Evolutionary conservation across 2,888 invertebrate species (phyloP), one percentile per base, ranked within the genome.

Genomic region (Sminthurides aquaticus): DNA sequence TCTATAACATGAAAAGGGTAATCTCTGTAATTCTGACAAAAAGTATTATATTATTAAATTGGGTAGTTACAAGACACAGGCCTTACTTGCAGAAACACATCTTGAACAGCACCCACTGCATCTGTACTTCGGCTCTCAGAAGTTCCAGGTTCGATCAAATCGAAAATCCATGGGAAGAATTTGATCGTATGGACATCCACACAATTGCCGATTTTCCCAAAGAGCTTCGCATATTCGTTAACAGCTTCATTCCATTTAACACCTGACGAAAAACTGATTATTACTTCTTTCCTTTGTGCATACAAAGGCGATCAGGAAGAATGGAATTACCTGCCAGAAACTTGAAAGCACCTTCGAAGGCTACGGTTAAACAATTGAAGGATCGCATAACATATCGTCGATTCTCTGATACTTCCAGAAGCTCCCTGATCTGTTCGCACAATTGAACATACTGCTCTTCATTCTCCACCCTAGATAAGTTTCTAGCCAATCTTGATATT

Each of bases 141-240:
- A n/a, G 22, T 43, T 24, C 55, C 65, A 60, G n/a, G 60, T 29
- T 61, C 49, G 26, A 71, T 66, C 11, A 65, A 64, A n/a, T 69
- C 69, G 26, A 70, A 67, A 1, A 71, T 25, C 71, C 71, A 71
- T 20, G 66, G 66, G 58, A 68, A 69, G 3, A 71, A 61, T 59
- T 66, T 65, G 11, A 34, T 54, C 15, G 49, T 54, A 43, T 62
- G 59, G 34, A 57, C 62, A 26, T 70, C 71, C 65, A 70, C 66
- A 15, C 64, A 60, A 52, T 66, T 59, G 49, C 66, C 66, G 22
- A 71, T 69, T 52, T 65, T 67, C 20, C 56, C 52, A 3, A 71
- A 60, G 8, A 71, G 49, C 24, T 60, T 60, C 2, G 68, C 69
- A 62, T 60, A 70, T 5, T 64, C 24, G 52, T 61, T 65, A 8